phyloP scores from a whole-genome alignment of 35 echinoderm and acorn worm species.

The Strongylocentrotus purpuratus region DNA sequence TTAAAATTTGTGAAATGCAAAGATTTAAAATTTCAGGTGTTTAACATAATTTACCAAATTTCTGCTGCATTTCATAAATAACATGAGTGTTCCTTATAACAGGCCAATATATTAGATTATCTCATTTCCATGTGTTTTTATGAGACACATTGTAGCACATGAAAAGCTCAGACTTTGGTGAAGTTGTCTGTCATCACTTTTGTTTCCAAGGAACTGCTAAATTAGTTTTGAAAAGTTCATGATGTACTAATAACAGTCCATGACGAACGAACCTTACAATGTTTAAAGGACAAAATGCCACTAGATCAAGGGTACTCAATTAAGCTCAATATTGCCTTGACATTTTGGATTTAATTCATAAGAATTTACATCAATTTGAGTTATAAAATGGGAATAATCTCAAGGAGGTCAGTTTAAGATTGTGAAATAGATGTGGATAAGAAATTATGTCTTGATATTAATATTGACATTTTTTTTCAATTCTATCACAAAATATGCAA shows the following conservation, averaged over 20 bases:
- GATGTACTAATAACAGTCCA: conserved; percentile 7
- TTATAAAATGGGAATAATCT: background rate
- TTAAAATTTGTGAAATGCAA: background rate
- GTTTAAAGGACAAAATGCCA: background rate
- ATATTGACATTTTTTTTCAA: too few relatives aligned
- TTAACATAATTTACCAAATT: background rate
- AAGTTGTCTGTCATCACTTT: conserved; percentile 25
- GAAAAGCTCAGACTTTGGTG: background rate
- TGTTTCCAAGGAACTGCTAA: conserved; percentile 16
- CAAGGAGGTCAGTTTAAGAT: background rate
- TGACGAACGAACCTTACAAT: background rate
- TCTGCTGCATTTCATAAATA: background rate
- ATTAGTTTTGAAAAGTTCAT: conserved; percentile 45
- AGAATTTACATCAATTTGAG: background rate
- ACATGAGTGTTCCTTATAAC: background rate
- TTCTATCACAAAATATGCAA: too few relatives aligned
- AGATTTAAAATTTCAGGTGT: background rate
- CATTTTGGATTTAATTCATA: background rate
- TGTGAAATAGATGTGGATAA: too few relatives aligned
- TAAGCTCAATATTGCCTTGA: background rate
- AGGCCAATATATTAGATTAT: background rate
- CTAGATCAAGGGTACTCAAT: background rate
- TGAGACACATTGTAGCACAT: background rate
- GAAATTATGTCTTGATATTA: too few relatives aligned
- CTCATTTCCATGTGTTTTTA: background rate